These are phyloP conservation scores for Diadophis punctatus DNA, from an alignment of 2,113 vertebrate genomes.

Conservation along the genomic window DNA sequence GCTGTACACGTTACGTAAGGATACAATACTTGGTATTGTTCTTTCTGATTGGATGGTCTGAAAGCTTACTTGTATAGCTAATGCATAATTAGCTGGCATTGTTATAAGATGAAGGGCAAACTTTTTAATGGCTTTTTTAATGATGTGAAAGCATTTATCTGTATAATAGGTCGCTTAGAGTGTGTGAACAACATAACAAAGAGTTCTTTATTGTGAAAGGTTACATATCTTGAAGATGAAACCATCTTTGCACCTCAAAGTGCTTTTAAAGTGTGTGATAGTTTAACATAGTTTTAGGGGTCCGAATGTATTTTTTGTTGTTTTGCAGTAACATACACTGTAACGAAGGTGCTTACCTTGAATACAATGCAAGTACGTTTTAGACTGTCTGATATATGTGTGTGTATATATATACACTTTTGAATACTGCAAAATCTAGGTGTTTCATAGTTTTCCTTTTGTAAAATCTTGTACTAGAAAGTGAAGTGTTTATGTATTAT, in stretches of 20 bases:
- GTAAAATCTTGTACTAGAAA: conserved; percentile 62
- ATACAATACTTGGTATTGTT: conserved; percentile 8
- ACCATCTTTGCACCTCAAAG: conserved; percentile 53
- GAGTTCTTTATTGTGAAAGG: conserved; percentile 21
- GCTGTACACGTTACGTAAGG: conserved; percentile 6
- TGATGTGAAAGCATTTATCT: conserved; percentile 64
- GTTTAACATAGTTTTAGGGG: conserved; percentile 60
- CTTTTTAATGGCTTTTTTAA: conserved; percentile 52
- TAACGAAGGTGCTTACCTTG: conserved; percentile 72
- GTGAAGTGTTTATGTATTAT: conserved; percentile 69
- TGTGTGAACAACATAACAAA: conserved; percentile 34
- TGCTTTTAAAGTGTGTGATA: conserved; percentile 61
- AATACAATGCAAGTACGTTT: conserved; percentile 60
- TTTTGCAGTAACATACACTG: conserved; percentile 72
- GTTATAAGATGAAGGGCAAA: conserved; percentile 54
- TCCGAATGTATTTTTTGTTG: conserved; percentile 68
- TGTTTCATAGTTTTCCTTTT: conserved; percentile 48
- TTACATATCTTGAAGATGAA: conserved; percentile 32
- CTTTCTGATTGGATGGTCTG: conserved; percentile 49
- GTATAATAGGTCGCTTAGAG: conserved; percentile 45
- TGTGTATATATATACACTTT: conserved; percentile 57
- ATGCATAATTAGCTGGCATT: conserved; percentile 50
- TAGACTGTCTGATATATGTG: conserved; percentile 66
- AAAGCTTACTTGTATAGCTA: conserved; percentile 29
- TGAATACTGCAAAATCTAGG: conserved; percentile 61